These are phyloP conservation scores for Megathymus violae DNA, from an alignment of 1,140 invertebrate species.

Conservation along the genomic window DNA sequence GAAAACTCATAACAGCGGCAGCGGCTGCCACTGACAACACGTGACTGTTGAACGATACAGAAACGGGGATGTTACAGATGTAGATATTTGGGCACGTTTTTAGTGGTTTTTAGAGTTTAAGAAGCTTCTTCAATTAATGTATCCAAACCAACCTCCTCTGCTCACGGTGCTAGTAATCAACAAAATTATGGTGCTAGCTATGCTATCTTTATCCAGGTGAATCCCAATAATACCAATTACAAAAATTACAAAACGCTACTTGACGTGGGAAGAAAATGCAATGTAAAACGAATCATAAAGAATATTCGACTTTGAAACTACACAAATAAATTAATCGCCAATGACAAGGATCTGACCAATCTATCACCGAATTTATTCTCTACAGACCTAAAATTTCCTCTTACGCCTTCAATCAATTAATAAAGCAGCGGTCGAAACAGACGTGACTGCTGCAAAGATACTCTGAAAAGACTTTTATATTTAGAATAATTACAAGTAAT, in stretches of 20 bases:
- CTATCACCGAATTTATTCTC: background rate
- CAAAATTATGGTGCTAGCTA: no score
- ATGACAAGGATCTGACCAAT: background rate
- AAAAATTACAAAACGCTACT: no score
- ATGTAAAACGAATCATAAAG: no score
- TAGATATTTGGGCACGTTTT: background rate
- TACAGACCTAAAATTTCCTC: background rate
- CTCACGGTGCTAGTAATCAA: no score
- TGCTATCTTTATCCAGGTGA: no score
- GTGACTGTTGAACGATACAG: slow-evolving; percentile 21
- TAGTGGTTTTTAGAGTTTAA: no score
- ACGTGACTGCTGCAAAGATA: background rate
- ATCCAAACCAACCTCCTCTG: no score
- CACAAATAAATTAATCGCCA: background rate
- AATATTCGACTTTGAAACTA: no score
- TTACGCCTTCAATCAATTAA: background rate
- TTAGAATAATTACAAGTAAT: no score
- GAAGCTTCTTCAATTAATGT: no score
- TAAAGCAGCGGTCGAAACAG: background rate
- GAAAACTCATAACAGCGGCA: slow-evolving; percentile 22
- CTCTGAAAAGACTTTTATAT: background rate
- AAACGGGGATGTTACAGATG: background rate
- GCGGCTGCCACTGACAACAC: slow-evolving; percentile 21
- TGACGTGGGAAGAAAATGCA: no score
- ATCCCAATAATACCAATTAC: no score